Conservation (phyloP, 1,140 invertebrate species). For the Xylocopa sonorina region DNA sequence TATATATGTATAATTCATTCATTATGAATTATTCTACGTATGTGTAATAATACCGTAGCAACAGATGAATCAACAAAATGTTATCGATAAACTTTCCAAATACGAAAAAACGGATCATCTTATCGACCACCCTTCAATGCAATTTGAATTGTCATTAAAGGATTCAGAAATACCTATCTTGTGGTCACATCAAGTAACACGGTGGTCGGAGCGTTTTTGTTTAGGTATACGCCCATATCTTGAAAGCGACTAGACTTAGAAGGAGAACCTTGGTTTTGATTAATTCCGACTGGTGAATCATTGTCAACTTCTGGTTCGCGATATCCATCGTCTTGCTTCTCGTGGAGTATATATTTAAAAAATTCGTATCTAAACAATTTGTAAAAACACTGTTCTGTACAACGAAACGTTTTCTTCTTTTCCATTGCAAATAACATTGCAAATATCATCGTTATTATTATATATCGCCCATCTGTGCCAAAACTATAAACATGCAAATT, state of each 20-base stretch:
- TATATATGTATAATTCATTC: conserved; percentile 49
- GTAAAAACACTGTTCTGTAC: conserved; percentile 12
- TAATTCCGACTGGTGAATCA: conserved; percentile 32
- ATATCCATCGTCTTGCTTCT: conserved; percentile 61
- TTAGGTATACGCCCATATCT: conserved; percentile 77
- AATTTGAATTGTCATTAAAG: conserved; percentile 19
- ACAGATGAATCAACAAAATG: conserved; percentile 71
- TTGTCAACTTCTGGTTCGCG: conserved; percentile 53
- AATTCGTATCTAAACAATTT: conserved; percentile 83
- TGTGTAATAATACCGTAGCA: conserved; percentile 68
- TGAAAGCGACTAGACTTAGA: conserved; percentile 72
- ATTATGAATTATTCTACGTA: conserved; percentile 61
- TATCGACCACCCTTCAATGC: conserved; percentile 15
- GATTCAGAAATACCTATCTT: conserved; percentile 71
- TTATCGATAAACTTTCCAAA: conserved; percentile 75
- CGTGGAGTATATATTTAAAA: conserved; percentile 86
- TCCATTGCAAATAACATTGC: not conserved
- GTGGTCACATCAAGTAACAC: conserved; percentile 78
- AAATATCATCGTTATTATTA: not conserved
- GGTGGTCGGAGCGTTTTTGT: conserved; percentile 74
- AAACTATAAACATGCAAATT: too few relatives aligned
- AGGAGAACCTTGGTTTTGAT: conserved; percentile 50
- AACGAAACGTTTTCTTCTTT: too few relatives aligned
- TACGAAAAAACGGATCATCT: conserved; percentile 68
- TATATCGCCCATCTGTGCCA: not conserved